Conservation (phyloP, 2,888 invertebrate genomes). For the Aporophyla lueneburgensis region DNA sequence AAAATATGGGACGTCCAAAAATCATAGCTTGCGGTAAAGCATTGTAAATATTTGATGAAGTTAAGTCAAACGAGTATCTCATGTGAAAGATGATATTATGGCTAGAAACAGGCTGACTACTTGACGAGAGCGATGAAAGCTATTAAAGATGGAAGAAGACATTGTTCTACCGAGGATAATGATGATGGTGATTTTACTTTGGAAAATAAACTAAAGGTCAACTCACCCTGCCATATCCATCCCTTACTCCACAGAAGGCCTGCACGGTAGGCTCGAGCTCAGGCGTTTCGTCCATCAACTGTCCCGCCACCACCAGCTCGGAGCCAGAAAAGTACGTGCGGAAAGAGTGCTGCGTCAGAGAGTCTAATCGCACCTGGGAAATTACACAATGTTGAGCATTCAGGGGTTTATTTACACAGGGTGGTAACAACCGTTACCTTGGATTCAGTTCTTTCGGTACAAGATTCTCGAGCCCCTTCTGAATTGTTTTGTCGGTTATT, state of each 20-base stretch:
- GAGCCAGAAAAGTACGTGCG: slow-evolving; percentile 92
- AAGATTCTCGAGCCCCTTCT: no score
- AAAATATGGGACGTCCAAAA: neutral
- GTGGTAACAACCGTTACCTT: no score
- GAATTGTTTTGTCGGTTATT: no score
- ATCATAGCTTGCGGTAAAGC: neutral
- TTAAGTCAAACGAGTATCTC: neutral
- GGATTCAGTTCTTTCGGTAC: no score
- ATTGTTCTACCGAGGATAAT: neutral
- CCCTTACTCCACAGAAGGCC: slow-evolving; percentile 79
- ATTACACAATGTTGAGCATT: neutral
- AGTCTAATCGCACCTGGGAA: slow-evolving; percentile 84
- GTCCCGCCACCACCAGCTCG: slow-evolving; percentile 92
- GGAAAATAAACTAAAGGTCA: neutral
- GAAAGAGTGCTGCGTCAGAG: slow-evolving; percentile 90
- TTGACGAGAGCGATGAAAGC: neutral
- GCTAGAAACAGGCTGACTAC: neutral
- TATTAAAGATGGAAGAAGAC: neutral
- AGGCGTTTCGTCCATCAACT: slow-evolving; percentile 67
- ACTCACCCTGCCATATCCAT: slow-evolving; percentile 76
- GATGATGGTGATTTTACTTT: neutral
- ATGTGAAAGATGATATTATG: neutral
- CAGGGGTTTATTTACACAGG: no score
- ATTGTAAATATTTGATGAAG: neutral
- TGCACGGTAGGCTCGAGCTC: slow-evolving; percentile 77